Evolutionary conservation across 2,797 vertebrate species (phyloP).

Genomic region (Schizopygopsis malacanthus): DNA sequence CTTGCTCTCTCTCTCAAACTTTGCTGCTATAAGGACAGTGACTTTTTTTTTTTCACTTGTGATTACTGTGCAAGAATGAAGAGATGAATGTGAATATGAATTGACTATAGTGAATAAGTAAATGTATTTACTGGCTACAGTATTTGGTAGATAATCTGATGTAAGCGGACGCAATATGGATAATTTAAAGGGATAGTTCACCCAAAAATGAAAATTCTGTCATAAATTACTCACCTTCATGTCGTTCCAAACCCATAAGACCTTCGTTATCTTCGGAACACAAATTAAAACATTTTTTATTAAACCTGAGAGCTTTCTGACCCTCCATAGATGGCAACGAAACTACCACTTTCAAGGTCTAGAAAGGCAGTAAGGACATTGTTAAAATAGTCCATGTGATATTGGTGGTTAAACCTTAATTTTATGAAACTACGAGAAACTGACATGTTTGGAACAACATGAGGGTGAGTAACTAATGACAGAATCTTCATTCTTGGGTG

Average conservation of each 20-base stretch:
- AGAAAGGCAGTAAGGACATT: background rate
- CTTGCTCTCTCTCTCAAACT: background rate
- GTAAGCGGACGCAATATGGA: no score
- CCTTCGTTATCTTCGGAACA: no score
- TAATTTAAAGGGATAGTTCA: no score
- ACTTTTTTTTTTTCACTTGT: background rate
- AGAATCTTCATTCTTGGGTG: no score
- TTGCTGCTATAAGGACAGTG: background rate
- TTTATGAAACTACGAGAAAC: background rate
- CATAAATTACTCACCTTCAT: no score
- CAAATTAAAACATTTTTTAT: no score
- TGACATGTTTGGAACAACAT: no score
- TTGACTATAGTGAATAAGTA: background rate
- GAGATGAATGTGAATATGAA: background rate
- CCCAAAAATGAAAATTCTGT: no score
- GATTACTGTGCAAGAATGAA: background rate
- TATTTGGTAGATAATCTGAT: background rate
- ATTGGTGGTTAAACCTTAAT: background rate
- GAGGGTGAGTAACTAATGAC: no score
- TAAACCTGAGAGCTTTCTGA: no score
- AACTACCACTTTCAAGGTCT: background rate
- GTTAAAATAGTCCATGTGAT: background rate
- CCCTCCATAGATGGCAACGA: no score
- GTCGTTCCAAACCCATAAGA: no score
- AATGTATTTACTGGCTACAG: background rate